Conservation (phyloP, 2,797 vertebrate species). For the Eutrigla gurnardus region DNA sequence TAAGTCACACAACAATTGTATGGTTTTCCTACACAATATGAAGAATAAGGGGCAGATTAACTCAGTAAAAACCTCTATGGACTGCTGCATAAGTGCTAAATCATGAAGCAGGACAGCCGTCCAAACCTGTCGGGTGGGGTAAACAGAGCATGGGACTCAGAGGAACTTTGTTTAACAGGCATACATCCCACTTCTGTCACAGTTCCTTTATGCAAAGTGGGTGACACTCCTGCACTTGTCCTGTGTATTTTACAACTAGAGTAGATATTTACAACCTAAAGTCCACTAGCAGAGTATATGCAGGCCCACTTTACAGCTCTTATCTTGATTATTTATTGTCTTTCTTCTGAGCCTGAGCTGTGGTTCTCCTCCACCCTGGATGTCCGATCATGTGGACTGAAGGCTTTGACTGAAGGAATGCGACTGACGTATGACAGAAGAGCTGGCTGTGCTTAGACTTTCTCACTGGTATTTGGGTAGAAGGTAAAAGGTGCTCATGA, state of each 20-base stretch:
- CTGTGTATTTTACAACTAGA: background rate
- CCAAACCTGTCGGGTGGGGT: background rate
- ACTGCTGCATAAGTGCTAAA: background rate
- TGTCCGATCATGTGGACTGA: conserved; percentile 1
- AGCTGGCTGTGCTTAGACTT: background rate
- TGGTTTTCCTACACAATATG: background rate
- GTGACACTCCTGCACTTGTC: background rate
- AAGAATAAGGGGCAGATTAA: background rate
- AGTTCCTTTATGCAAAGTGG: conserved; percentile 53
- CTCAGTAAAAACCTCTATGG: background rate
- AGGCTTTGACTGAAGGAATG: background rate
- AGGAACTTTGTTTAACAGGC: conserved; percentile 50
- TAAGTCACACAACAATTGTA: background rate
- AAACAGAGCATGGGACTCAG: background rate
- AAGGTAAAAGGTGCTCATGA: background rate
- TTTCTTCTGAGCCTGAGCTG: background rate
- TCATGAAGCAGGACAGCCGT: background rate
- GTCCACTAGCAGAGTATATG: no score
- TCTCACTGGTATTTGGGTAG: background rate
- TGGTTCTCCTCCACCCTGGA: background rate
- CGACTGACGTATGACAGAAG: background rate
- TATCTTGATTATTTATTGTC: background rate
- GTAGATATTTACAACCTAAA: background rate
- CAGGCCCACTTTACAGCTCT: background rate
- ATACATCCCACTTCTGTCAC: conserved; percentile 13